Evolutionary conservation across 1,140 invertebrate species (phyloP).

Genomic region (Ephestia elutella): DNA sequence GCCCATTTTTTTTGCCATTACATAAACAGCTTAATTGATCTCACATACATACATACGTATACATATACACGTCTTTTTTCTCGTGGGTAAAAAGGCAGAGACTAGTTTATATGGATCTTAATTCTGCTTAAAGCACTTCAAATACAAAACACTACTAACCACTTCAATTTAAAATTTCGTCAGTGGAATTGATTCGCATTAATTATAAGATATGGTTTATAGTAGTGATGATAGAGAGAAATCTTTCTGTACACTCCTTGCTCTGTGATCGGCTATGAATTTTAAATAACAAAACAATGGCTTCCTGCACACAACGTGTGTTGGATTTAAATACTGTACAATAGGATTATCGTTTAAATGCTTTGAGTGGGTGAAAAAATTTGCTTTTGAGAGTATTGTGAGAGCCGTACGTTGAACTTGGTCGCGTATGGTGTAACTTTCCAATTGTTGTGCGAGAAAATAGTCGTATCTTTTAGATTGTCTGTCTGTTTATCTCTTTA

Average conservation of each 20-base stretch:
- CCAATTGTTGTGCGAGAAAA: background rate
- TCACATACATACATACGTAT: no score
- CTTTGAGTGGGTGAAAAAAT: constrained; percentile 15
- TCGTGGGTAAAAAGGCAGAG: no score
- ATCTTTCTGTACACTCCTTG: background rate
- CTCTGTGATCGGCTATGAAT: constrained; percentile 23
- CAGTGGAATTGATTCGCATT: no score
- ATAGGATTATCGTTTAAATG: constrained; percentile 23
- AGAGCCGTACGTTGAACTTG: constrained; percentile 6
- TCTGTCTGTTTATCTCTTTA: background rate
- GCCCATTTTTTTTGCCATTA: no score
- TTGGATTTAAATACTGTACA: constrained; percentile 30
- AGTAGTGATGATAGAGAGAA: no score
- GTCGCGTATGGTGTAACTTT: background rate
- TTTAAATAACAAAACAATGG: constrained; percentile 35
- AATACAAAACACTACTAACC: no score
- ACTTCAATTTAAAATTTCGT: no score
- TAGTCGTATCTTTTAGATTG: background rate
- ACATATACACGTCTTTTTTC: no score
- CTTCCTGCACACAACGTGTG: constrained; percentile 28
- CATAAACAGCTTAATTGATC: no score
- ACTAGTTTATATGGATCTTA: no score
- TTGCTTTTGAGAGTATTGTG: constrained; percentile 4
- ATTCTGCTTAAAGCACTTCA: no score
- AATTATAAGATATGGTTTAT: no score